Percentiles rank a stretch among this genome's conserved stretches.
phyloP scores from a whole-genome alignment of 1,140 invertebrate genomes.

The Heliothis subflexa region DNA sequence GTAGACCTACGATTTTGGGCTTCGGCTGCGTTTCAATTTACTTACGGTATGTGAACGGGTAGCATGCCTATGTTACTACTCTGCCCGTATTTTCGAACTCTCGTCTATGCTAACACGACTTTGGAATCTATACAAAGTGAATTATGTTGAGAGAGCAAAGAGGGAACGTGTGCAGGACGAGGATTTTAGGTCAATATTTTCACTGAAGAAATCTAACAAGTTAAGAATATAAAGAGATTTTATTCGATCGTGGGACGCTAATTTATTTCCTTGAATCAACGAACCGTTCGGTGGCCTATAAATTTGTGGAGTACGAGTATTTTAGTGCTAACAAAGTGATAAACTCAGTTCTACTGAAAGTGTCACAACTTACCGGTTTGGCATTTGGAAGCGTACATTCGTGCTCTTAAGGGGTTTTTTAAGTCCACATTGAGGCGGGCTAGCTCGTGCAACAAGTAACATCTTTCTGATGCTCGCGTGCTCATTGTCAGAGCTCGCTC shows the following conservation, averaged over 20 bases:
- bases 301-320: slow-evolving; percentile 14
- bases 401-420: slow-evolving; percentile 68
- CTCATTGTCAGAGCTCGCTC: slow-evolving; percentile 66
- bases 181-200: slow-evolving; percentile 15
- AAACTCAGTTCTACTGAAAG: slow-evolving; percentile 29
- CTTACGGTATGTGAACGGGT: slow-evolving; percentile 14
- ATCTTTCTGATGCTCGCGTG: slow-evolving; percentile 68
- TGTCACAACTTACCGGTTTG: slow-evolving; percentile 65
- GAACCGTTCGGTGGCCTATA: slow-evolving; percentile 27
- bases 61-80: background rate
- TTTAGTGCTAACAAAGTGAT: slow-evolving; percentile 39
- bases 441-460: slow-evolving; percentile 76
- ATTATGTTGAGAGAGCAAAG: slow-evolving; percentile 4
- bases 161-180: background rate
- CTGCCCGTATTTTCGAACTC: slow-evolving; percentile 3
- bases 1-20: slow-evolving; percentile 25
- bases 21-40: slow-evolving; percentile 22
- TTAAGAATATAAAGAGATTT: slow-evolving; percentile 24
- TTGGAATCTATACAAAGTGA: slow-evolving; percentile 24
- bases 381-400: slow-evolving; percentile 73
- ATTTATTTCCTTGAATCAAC: slow-evolving; percentile 32
- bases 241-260: slow-evolving; percentile 4
- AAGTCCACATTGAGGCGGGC: slow-evolving; percentile 69
- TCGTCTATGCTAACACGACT: slow-evolving; percentile 15
- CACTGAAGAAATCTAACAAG: slow-evolving; percentile 1